Base-by-base conservation (phyloP, 2,888 invertebrate species). In the Spialia ferax region DNA sequence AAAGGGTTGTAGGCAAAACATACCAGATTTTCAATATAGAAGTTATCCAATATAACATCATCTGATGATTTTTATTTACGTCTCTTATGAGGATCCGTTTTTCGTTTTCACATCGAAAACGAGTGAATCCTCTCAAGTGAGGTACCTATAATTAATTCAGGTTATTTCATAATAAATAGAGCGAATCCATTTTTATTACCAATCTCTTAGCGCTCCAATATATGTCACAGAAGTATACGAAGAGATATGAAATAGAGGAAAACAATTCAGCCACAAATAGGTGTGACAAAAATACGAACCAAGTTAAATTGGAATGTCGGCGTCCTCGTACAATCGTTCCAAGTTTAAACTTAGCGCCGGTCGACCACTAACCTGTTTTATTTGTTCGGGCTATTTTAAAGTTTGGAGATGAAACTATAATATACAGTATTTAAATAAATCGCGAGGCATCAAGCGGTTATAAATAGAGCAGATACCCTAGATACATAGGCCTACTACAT, bases 291-390 rank as follows among this genome's bases (percentile, higher is more conserved):
- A 66, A 66, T 66, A 66, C 54, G 60, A 45, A 54, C 38, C 65
- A 65, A 65, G 52, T 66, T 66, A 66, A 60, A 66, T 66, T 66
- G 66, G 60, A 60, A 57, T 60, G 66, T 66, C 60, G 52, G 29
- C 66, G 29, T 60, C 60, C 54, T 66, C 66, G n/a, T 42, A 42
- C 52, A 52, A 65, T 60, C 22, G 59, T 52, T 54, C 42, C 52
- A 60, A 66, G 66, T 66, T 66, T 60, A 66, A 38, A 60, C 66
- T 42, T 38, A 42, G 42, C 54, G 54, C 42, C 13, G 52, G 18
- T 38, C 57, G 35, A 52, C 52, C 42, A 20, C 42, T 52, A 54
- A 52, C 42, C 66, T 57, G 59, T 42, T 42, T 52, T 65, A 65
- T 50, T 59, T n/a, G 38, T 59, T 42, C 20, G 2, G 29, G 29